Evolutionary conservation across 2,797 vertebrate species (phyloP), one percentile per base, ranked within the genome.

Genomic region (Allobates femoralis): DNA sequence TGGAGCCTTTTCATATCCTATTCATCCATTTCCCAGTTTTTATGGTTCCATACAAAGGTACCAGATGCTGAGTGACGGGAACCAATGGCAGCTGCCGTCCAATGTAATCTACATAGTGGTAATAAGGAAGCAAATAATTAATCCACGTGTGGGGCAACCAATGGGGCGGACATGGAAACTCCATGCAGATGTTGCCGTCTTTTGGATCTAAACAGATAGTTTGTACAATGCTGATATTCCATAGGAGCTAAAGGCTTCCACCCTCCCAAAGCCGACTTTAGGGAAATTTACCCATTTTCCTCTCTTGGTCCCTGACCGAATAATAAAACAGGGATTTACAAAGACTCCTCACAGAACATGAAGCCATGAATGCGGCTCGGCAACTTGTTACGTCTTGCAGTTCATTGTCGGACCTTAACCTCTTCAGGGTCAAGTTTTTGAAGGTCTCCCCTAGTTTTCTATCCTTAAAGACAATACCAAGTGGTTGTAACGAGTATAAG

Each of bases 401-500:
- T 26, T 51, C 53, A 55, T 23, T 41, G 28, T 64, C 41, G 41
- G 16, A 53, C 73, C 41, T 21, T 28, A 74, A 34, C 67, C 67
- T 28, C 23, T 50, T 67, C 16, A 69, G 28, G 34, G 62, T 56
- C 28, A 46, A 53, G 51, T 55, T 77, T 77, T 77, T 14, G n/a
- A 67, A 69, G 53, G 53, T 74, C 46, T 79, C 34, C n/a, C 37
- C 30, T 71, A 81, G 51, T 80, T 84, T 51, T 83, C 64, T 66
- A 76, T 41, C 34, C 32, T 37, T 46, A 41, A 74, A 80, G 76
- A 80, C 82, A 37, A 21, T 83, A 83, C 28, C 28, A 30, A 83
- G 62, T 26, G 19, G 53, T 66, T 62, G 60, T 81, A 80, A 81
- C 78, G 81, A 81, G 86, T 81, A 81, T 28, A 85, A 80, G 83